These are phyloP conservation scores for Pantherophis guttatus DNA, from an alignment of 2,113 vertebrate genomes.

Conservation along the genomic window DNA sequence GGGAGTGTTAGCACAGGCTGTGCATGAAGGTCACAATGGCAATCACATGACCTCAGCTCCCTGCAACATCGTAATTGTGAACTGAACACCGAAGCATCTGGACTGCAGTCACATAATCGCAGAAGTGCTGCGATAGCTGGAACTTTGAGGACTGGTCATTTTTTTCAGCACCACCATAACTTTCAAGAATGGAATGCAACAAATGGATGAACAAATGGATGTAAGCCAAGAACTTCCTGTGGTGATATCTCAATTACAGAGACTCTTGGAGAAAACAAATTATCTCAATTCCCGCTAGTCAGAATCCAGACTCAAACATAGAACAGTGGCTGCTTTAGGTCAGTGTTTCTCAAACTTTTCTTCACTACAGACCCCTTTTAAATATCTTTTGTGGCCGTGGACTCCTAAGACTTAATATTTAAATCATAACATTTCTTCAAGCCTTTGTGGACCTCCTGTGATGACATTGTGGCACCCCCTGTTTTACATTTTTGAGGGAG, in stretches of 20 bases:
- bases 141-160: not conserved
- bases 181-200: not conserved
- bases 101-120: not conserved
- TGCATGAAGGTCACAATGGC: not conserved
- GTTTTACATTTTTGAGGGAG: not conserved
- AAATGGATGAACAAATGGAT: not conserved
- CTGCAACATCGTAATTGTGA: not conserved
- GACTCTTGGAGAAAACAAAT: not conserved
- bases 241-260: not conserved
- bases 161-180: not conserved
- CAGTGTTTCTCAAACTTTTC: not conserved
- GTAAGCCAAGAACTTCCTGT: not conserved
- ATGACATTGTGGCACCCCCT: not conserved
- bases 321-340: not conserved
- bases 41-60: not conserved
- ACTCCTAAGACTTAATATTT: not conserved
- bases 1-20: not conserved
- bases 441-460: not conserved
- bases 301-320: not conserved
- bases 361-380: not conserved
- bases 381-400: not conserved
- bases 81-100: not conserved
- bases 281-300: not conserved
- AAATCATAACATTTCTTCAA: not conserved
- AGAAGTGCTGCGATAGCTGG: not conserved